Evolutionary conservation across 2,888 invertebrate genomes (phyloP).

Genomic region (Dioctria linearis): DNA sequence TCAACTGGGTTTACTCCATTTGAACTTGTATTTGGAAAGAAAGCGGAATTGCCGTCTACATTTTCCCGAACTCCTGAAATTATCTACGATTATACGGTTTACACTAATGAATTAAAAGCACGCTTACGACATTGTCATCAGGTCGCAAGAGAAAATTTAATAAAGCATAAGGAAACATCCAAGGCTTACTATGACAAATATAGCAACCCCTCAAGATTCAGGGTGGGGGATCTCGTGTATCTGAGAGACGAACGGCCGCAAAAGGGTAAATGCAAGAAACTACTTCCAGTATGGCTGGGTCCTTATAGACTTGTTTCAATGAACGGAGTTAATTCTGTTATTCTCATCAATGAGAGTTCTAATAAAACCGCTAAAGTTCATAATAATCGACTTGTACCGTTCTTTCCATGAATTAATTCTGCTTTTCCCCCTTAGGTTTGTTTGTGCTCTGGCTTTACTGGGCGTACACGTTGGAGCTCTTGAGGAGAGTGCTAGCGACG

Average conservation of each 20-base stretch:
- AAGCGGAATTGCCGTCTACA: background rate
- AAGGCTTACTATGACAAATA: background rate
- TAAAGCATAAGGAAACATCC: background rate
- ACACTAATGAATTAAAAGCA: background rate
- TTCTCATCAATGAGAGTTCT: background rate
- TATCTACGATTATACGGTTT: background rate
- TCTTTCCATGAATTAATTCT: too few relatives aligned
- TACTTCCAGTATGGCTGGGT: background rate
- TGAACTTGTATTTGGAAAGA: background rate
- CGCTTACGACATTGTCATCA: background rate
- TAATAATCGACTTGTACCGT: background rate
- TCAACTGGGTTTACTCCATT: background rate
- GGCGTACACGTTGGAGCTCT: too few relatives aligned
- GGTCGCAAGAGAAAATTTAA: background rate
- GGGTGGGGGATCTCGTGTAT: background rate
- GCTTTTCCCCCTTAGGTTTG: too few relatives aligned
- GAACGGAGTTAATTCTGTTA: background rate
- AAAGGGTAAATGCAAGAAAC: background rate
- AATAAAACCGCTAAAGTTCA: background rate
- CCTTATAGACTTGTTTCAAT: background rate
- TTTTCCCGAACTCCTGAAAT: background rate
- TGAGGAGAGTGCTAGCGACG: too few relatives aligned
- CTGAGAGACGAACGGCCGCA: background rate
- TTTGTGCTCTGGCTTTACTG: too few relatives aligned
- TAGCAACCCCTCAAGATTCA: background rate